Evolutionary conservation across 2,888 invertebrate species (phyloP).

Genomic region (Hydrotaea cyrtoneurina): DNA sequence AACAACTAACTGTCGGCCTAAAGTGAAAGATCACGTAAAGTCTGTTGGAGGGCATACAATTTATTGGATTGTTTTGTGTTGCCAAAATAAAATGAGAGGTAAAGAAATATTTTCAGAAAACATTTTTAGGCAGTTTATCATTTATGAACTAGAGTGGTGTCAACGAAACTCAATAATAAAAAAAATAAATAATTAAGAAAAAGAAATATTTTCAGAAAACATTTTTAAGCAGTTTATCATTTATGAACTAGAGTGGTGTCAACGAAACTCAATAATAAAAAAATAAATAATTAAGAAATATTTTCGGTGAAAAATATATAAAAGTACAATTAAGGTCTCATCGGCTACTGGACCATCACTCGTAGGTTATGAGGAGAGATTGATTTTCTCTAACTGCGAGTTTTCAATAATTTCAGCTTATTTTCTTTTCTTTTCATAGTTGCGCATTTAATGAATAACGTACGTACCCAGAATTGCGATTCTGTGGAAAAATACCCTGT

Average conservation of each 20-base stretch:
- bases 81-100: background rate
- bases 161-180: background rate
- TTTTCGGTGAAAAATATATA: background rate
- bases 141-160: background rate
- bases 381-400: no score
- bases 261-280: background rate
- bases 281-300: background rate
- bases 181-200: no score
- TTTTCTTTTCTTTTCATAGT: no score
- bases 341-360: no score
- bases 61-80: conserved; percentile 30
- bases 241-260: background rate
- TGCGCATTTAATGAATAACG: no score
- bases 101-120: background rate
- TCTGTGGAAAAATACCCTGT: no score
- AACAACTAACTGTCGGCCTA: conserved; percentile 1
- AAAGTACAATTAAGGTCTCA: no score
- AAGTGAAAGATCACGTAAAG: conserved; percentile 34
- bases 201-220: background rate
- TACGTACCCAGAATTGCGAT: no score
- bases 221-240: conserved; percentile 26
- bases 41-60: conserved; percentile 19
- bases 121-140: conserved; percentile 26
- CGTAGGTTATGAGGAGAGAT: no score
- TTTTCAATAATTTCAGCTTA: no score